Base-by-base conservation (phyloP, 2,888 invertebrate species). In the Cryptus viduatorius region DNA sequence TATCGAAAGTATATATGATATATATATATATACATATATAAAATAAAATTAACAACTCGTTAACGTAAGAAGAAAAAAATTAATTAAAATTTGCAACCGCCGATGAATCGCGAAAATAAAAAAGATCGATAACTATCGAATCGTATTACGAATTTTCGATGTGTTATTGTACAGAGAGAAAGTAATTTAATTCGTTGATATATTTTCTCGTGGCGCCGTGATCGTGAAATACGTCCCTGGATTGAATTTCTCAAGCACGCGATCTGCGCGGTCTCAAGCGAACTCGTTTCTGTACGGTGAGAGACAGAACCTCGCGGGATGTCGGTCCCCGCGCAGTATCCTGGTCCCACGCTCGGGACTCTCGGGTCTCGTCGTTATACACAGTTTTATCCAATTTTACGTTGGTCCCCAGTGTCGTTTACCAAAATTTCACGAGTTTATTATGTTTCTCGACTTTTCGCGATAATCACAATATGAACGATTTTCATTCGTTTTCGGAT, bases 241-340 rank as follows among this genome's bases (percentile, higher is more conserved):
- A 64, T 50, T 56, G 75, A 72, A 72, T 83, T 81, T 81, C 72
- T 73, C 76, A 44, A 44, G 67, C 67, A 48, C 67, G 85, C 81
- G 78, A 89, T 86, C 85, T 83, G 67, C 87, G 69, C 59, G 37
- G 5, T 67, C 71, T 56, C 42, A 16, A 65, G 50, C 76, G 72
- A 67, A 67, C 29, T 59, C 37, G 50, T 31, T 79, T 79, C 81
- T 73, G 81, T 48, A 82, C 79, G 83, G 87, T 84, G 87, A 83
- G 86, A 79, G 82, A 87, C 89, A 89, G 89, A 90, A 88, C 86
- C 88, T 89, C 88, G 89, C 89, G 89, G 88, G 90, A 90, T 90
- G 89, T 90, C 90, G 88, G 84, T 86, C 88, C 84, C 84, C 80
- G 87, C 86, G 87, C 88, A 87, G 77, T 86, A 86, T 84, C 53